phyloP scores from a whole-genome alignment of 2,888 invertebrate species.

The Hirtodrosophila trivittata region DNA sequence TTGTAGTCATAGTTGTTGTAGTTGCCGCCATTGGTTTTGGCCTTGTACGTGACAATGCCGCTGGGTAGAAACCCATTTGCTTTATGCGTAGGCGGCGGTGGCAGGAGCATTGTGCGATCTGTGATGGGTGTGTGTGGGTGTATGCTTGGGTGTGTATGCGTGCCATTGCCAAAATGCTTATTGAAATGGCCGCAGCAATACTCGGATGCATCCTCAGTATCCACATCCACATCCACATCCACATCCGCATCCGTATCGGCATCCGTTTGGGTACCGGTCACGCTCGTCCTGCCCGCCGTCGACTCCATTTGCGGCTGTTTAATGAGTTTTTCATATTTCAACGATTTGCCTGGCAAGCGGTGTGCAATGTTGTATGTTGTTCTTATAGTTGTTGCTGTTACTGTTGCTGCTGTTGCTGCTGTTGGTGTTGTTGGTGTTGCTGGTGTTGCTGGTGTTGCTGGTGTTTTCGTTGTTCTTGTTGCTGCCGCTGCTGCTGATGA shows the following conservation, averaged over 20 bases:
- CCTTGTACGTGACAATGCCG: conserved; percentile 65
- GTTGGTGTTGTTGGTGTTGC: not conserved
- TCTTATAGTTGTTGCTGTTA: conserved; percentile 36
- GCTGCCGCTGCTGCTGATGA: conserved; percentile 45
- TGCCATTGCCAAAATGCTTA: conserved; percentile 64
- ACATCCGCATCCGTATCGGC: conserved; percentile 23
- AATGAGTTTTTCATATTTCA: conserved; percentile 81
- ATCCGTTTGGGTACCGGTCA: conserved; percentile 65
- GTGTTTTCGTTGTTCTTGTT: not conserved
- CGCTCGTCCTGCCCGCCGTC: conserved; percentile 39
- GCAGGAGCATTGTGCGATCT: conserved; percentile 64
- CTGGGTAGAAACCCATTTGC: conserved; percentile 44
- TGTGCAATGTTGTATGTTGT: conserved; percentile 43
- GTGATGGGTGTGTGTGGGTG: conserved; percentile 40
- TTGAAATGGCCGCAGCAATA: conserved; percentile 49
- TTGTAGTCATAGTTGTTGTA: conserved; percentile 35
- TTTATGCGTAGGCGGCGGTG: conserved; percentile 32
- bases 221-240: conserved; percentile 24
- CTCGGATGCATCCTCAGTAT: conserved; percentile 23
- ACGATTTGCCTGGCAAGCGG: conserved; percentile 72
- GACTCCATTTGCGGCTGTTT: conserved; percentile 68
- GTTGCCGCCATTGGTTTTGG: conserved; percentile 58
- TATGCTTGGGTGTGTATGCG: conserved; percentile 17
- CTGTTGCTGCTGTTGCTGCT: conserved; percentile 31
- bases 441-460: conserved; percentile 11